A percentile compares a stretch with the other conserved stretches of the same genome.
Conservation (phyloP, 2,888 invertebrate species). For the Tipula vernalis region DNA sequence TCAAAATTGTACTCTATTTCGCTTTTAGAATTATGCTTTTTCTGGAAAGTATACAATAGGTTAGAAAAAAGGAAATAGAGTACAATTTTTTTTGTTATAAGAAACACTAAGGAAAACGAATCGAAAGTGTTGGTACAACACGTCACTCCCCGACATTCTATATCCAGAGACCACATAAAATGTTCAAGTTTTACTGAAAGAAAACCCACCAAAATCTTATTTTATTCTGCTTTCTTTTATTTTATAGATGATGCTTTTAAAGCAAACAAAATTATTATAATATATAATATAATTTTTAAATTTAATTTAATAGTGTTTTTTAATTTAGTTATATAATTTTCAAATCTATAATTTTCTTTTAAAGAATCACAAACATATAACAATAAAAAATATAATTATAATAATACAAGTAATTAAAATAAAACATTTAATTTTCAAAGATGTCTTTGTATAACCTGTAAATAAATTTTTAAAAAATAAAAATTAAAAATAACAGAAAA, state of each 20-base stretch:
- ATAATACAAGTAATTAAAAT: neutral
- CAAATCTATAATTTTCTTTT: neutral
- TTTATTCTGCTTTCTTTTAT: neutral
- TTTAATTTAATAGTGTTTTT: neutral
- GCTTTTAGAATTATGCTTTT: too few species aligned
- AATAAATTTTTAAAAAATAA: neutral
- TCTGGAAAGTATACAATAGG: too few species aligned
- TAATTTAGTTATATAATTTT: neutral
- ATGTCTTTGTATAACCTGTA: neutral
- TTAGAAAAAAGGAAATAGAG: too few species aligned
- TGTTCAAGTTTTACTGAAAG: neutral
- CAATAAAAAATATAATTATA: conserved; percentile 4
- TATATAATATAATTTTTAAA: neutral
- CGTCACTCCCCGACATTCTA: too few species aligned
- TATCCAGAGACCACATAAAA: too few species aligned
- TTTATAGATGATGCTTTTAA: neutral
- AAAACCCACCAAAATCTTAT: neutral
- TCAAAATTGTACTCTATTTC: too few species aligned
- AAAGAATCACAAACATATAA: conserved; percentile 7
- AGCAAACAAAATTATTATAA: neutral
- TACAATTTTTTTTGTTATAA: too few species aligned
- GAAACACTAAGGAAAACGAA: too few species aligned
- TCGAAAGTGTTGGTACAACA: too few species aligned
- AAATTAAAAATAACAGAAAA: neutral
- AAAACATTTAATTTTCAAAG: neutral